Evolutionary conservation across 2,797 vertebrate species (phyloP).

Genomic region (Rhabdophis nuchalis): DNA sequence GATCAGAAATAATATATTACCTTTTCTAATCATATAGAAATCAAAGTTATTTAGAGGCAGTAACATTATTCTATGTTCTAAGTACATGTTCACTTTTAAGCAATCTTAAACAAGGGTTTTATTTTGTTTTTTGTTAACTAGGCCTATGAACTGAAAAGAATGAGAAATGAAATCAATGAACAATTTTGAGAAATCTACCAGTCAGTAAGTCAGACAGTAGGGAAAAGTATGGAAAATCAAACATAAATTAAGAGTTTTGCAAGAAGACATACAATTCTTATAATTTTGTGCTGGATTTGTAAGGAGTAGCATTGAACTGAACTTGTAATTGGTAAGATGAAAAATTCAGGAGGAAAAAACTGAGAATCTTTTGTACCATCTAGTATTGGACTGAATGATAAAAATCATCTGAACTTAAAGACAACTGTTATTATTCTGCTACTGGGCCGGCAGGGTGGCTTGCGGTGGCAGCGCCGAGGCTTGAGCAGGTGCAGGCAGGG

Average conservation of each 20-base stretch:
- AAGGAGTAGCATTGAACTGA: not conserved
- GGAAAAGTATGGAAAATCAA: not conserved
- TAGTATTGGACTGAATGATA: not conserved
- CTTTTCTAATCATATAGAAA: not conserved
- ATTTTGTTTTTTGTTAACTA: not conserved
- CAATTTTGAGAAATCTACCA: not conserved
- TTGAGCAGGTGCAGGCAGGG: too few relatives aligned
- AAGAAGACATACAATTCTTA: not conserved
- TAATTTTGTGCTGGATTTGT: not conserved
- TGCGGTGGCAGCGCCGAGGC: too few relatives aligned
- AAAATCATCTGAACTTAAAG: not conserved
- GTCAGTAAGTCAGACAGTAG: not conserved
- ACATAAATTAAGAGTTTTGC: not conserved
- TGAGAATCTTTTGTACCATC: not conserved
- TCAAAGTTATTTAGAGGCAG: not conserved
- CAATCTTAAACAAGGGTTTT: not conserved
- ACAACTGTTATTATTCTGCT: not conserved
- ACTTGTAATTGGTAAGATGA: not conserved
- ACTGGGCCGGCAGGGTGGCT: too few relatives aligned
- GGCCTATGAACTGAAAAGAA: not conserved
- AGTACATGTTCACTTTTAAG: not conserved
- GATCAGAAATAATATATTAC: not conserved
- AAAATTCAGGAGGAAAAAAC: not conserved
- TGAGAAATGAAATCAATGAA: not conserved
- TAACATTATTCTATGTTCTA: not conserved